Conservation (phyloP, 2,113 vertebrate genomes). For the Dicentrarchus labrax region DNA sequence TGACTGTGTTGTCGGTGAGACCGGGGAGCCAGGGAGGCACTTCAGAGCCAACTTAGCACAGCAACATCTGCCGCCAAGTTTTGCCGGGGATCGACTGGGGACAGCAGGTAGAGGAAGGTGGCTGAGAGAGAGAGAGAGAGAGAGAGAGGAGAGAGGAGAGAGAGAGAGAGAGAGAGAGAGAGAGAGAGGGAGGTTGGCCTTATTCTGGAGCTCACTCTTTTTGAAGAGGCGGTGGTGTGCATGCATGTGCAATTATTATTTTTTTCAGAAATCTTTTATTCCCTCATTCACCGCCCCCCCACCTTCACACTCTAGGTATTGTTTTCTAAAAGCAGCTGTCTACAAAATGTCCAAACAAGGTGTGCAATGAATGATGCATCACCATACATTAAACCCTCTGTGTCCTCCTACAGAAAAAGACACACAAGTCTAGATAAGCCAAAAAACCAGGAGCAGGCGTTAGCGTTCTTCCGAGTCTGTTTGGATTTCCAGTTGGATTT, state of each 20-base stretch:
- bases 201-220: conserved; percentile 81
- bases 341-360: conserved; percentile 85
- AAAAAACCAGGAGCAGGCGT: conserved; percentile 4
- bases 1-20: conserved; percentile 92
- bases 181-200: conserved; percentile 78
- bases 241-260: conserved; percentile 24
- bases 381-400: conserved; percentile 55
- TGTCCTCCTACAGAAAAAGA: conserved; percentile 33
- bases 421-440: neutral
- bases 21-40: conserved; percentile 88
- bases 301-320: conserved; percentile 76
- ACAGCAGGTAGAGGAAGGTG: conserved; percentile 92
- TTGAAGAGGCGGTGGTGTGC: conserved; percentile 80
- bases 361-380: conserved; percentile 90
- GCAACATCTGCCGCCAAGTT: conserved; percentile 96
- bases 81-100: conserved; percentile 87
- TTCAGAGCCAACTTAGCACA: conserved; percentile 93
- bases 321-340: conserved; percentile 89
- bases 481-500: conserved; percentile 55
- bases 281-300: neutral
- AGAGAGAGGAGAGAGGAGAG: conserved; percentile 63
- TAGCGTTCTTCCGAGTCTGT: neutral
- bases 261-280: conserved; percentile 28
- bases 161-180: conserved; percentile 28
- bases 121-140: conserved; percentile 50